phyloP scores from a whole-genome alignment of 2,797 vertebrate genomes.

The Melanotaenia parkinsoni region DNA sequence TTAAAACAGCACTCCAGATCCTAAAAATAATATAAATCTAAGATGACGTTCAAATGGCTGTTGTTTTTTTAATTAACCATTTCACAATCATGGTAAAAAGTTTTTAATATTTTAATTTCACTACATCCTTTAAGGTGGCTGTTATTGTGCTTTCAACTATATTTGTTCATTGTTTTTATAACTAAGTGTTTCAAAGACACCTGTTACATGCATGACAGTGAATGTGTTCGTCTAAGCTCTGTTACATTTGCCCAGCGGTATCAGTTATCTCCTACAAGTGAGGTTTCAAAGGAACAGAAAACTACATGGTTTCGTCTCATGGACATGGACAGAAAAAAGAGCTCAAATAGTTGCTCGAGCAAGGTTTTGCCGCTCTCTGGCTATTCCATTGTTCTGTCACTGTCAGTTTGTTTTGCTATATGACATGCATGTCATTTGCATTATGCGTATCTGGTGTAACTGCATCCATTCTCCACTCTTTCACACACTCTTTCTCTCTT shows the following conservation, averaged over 20 bases:
- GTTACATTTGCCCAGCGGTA: conserved; percentile 53
- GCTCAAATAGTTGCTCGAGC: conserved; percentile 50
- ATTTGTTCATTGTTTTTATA: conserved; percentile 13
- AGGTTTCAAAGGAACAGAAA: conserved; percentile 58
- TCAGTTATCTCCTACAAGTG: conserved; percentile 42
- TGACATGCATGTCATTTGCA: conserved; percentile 83
- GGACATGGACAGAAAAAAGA: conserved; percentile 43
- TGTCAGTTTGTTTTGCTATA: conserved; percentile 81
- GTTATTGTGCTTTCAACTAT: conserved; percentile 10
- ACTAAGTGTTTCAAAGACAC: conserved; percentile 20
- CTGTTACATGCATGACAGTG: conserved; percentile 21
- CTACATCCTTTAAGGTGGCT: not conserved
- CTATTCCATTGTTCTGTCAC: conserved; percentile 79
- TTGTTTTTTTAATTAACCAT: not conserved
- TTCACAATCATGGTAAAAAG: not conserved
- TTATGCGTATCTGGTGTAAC: conserved; percentile 77
- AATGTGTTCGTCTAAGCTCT: conserved; percentile 31
- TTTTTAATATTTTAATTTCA: not conserved
- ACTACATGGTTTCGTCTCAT: conserved; percentile 48
- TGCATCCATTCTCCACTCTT: conserved; percentile 22
- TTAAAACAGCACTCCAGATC: not conserved
- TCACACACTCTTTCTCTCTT: not conserved
- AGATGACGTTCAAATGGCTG: not conserved
- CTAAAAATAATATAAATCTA: not conserved
- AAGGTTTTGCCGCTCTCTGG: conserved; percentile 63